Evolutionary conservation across 2,797 vertebrate species (phyloP), one percentile per base, ranked within the genome.

Genomic region (Acipenser oxyrinchus): DNA sequence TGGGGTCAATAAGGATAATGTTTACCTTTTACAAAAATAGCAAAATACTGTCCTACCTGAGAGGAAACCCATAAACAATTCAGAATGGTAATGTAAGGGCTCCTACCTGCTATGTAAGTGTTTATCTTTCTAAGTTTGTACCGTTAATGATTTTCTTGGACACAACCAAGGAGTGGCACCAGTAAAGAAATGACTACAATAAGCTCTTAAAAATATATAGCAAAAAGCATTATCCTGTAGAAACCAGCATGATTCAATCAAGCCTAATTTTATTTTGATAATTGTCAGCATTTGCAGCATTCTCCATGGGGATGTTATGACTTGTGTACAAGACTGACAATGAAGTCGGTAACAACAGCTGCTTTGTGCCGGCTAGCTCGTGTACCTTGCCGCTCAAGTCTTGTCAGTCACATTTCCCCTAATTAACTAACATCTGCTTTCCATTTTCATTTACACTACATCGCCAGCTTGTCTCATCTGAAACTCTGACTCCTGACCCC

Each of bases 351-450:
- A 85, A 87, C 90, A 90, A 93, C 95, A 97, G 93, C 95, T 96
- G 95, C 92, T 92, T 84, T 78, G 92, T 89, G 92, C 88, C 90
- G 91, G 85, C 85, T 89, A 90, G 91, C 92, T 88, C 84, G 84
- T 93, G 94, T 92, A 90, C 88, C 76, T 83, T 86, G 86, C 91
- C 89, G 92, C 93, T 92, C 92, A 83, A 89, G 90, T 93, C 94
- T 96, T 97, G 95, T 97, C 95, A 98, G 89, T 96, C 95, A 95
- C 92, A 91, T 95, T 94, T 96, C 87, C 93, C 90, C 94, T 98
- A 98, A 97, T 98, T 98, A 97, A 93, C 85, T 90, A 98, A 97
- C 95, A 98, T 97, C 95, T 97, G 95, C 93, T 96, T 92, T 93
- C 91, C 86, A 92, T 90, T 93, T 94, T 91, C 90, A 85, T 94